phyloP scores from a whole-genome alignment of 2,797 vertebrate genomes.

The Amazona ochrocephala region DNA sequence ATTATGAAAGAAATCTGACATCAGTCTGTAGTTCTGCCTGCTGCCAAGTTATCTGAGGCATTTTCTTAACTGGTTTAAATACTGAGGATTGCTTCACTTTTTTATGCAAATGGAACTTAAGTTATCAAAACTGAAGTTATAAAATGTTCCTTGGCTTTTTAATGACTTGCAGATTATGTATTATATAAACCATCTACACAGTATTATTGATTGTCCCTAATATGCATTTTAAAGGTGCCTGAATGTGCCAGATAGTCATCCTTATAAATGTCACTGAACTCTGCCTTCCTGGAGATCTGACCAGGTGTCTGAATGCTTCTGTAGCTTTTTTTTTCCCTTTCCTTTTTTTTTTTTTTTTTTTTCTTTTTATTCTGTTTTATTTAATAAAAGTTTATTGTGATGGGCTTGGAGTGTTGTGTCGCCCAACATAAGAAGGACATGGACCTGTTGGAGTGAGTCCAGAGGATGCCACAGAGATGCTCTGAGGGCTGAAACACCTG shows the following conservation, averaged over 20 bases:
- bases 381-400: neutral
- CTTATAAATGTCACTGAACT: neutral
- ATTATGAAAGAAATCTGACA: neutral
- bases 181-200: neutral
- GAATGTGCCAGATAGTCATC: neutral
- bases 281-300: neutral
- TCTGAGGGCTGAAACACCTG: neutral
- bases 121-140: neutral
- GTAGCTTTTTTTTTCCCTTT: fast-evolving
- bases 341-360: too few relatives aligned
- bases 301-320: neutral
- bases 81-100: neutral
- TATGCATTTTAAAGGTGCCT: neutral
- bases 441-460: neutral
- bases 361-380: neutral
- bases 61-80: neutral
- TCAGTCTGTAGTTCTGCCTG: neutral
- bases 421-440: neutral
- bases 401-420: neutral
- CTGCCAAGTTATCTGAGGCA: neutral
- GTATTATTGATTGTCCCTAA: neutral
- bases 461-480: neutral
- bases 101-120: neutral
- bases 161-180: neutral
- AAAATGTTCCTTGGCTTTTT: neutral